Conservation (phyloP, 2,797 vertebrate species). For the Sebastes miniatus region DNA sequence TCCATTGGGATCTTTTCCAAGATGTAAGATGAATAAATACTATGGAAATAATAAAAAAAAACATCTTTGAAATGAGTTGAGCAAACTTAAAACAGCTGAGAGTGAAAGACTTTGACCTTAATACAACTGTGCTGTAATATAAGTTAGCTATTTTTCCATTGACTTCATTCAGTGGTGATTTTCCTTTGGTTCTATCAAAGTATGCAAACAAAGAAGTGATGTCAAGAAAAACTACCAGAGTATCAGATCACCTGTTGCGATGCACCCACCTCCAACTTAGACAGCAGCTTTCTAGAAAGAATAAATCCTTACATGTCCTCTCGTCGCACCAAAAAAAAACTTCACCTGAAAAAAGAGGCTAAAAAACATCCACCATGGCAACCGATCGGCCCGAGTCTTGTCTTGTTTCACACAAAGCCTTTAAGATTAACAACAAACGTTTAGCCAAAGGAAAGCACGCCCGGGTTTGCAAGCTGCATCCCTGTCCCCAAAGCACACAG, state of each 20-base stretch:
- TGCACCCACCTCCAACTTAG: slow-evolving; percentile 59
- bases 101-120: neutral
- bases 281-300: slow-evolving; percentile 11
- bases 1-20: neutral
- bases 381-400: slow-evolving; percentile 21
- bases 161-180: neutral
- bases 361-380: slow-evolving; percentile 37
- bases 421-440: slow-evolving; percentile 58
- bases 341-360: slow-evolving; percentile 1
- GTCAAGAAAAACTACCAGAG: neutral
- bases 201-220: neutral
- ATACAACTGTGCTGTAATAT: neutral
- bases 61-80: neutral
- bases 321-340: neutral
- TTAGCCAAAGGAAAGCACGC: slow-evolving; percentile 51
- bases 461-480: slow-evolving; percentile 47
- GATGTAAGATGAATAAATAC: neutral
- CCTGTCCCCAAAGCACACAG: slow-evolving; percentile 60
- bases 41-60: neutral
- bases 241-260: neutral
- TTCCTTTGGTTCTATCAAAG: neutral
- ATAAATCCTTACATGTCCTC: slow-evolving; percentile 34
- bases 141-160: neutral
- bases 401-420: slow-evolving; percentile 56
- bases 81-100: neutral